Base-by-base conservation (phyloP, 2,888 invertebrate genomes). In the Neria commutata region DNA sequence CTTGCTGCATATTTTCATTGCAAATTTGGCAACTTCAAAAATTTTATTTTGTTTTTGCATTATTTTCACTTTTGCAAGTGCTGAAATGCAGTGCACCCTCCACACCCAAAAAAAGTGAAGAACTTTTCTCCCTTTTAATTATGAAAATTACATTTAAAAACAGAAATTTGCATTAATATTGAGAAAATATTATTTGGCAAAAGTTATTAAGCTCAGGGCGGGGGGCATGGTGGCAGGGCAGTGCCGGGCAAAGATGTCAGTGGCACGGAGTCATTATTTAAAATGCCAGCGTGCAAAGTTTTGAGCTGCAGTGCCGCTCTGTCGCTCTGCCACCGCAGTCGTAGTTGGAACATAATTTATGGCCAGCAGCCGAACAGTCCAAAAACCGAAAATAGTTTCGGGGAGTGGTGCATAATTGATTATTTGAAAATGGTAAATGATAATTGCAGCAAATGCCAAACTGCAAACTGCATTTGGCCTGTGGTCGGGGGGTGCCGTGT, bases 141-240 rank as follows among this genome's bases (percentile, higher is more conserved):
- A 71, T 71, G 66, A 61, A 73, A 71, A 72, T 73, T 63, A 33
- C 37, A 53, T 58, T 50, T 40, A 54, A 60, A 10, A 21, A 68
- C 54, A 63, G 50, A 62, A 68, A 74, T 74, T 73, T 67, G 58
- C 68, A 74, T 74, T 66, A 70, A 67, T 63, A 70, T 72, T 71
- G 63, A 61, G 62, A 60, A 54, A 61, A 63, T 29, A 29, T 29
- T 29, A 8, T 29, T 29, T 11, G 29, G 6, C 6, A 11, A 29
- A 37, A 37, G 14, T 37, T 37, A 59, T 58, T 58, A 19, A 29
- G 52, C 53, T 52, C 37, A 11, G 37, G 4, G n/a, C 37, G 16
- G 37, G n/a, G n/a, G n/a, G n/a, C n/a, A 11, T 29, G 11, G 29
- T 29, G 29, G 29, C 29, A 8, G 29, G 14, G 16, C 37, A 14